Base-by-base conservation (phyloP, 2,113 vertebrate species). In the Microtus oregoni region DNA sequence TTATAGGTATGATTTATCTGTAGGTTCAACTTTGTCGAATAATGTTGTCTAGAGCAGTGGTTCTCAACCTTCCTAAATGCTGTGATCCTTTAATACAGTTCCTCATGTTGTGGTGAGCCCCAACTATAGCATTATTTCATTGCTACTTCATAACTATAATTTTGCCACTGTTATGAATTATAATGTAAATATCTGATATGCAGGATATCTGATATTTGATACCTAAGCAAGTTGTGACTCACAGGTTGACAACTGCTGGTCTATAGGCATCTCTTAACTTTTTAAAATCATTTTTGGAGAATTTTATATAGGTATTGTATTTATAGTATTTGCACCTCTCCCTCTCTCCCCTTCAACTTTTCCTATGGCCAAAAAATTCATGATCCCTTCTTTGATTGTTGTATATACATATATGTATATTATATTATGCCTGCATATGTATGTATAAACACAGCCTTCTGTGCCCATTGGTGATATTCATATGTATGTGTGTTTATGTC, bases 1-100 rank as follows among this genome's bases (percentile, higher is more conserved):
- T 70, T 77, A 89, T 86, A 90, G 68, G 78, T 32, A 24, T 94
- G 20, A 91, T 87, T 95, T 95, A 47, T 70, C 13, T 97, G 35
- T 92, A 47, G 86, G 86, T 95, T 96, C 81, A 91, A 91, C 63
- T 85, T 95, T 67, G 28, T 82, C 30, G 3, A 38, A 72, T 97
- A 76, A 88, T 89, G 0, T 91, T 63, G 35, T 70, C 35, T 72
- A 72, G 35, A 72, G 68, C 35, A 38, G 17, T 38, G 35, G 70
- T 3, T 72, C 35, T 72, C 70, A 72, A 9, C 17, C 35, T 72
- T 72, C 17, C 70, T 72, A 72, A n/a, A 55, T n/a, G 70, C 35
- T 72, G 17, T 20, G 15, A 72, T n/a, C 17, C 7, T 72, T 8
- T 72, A n/a, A 72, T 20, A 72, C 70, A 72, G 68, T 20, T n/a